These are phyloP conservation scores for Gymnosoma rotundatum DNA, from an alignment of 2,888 invertebrate genomes.

Conservation along the genomic window DNA sequence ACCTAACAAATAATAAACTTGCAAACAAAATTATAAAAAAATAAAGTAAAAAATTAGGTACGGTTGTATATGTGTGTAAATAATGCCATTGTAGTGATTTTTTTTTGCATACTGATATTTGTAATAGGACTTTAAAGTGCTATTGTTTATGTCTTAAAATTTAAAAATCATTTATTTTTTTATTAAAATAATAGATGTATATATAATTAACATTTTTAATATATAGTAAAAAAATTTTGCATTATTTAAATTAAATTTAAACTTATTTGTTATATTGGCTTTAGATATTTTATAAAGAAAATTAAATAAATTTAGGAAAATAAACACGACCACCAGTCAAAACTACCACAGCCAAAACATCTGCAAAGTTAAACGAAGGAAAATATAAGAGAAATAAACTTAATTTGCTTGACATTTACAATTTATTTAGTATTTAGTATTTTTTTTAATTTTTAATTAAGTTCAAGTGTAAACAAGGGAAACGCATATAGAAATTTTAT, in stretches of 20 bases:
- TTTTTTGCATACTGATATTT: slow-evolving; percentile 2
- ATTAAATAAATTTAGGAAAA: slow-evolving; percentile 74
- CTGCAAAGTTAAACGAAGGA: slow-evolving; percentile 74
- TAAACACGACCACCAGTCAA: slow-evolving; percentile 77
- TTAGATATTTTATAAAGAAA: slow-evolving; percentile 47
- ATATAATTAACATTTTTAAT: neutral
- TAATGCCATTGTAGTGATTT: neutral
- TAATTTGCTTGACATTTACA: slow-evolving; percentile 37
- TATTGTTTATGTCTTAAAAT: neutral
- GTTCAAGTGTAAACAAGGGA: slow-evolving; percentile 21
- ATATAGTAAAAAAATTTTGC: neutral
- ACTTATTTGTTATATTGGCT: slow-evolving; percentile 44
- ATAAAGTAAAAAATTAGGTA: neutral
- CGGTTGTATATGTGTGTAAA: neutral
- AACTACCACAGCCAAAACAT: slow-evolving; percentile 78
- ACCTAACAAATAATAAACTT: neutral
- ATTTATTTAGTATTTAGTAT: slow-evolving; percentile 11
- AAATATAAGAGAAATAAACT: slow-evolving; percentile 62
- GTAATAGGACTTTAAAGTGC: slow-evolving; percentile 14
- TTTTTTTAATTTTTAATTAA: neutral
- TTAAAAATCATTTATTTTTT: slow-evolving; percentile 22
- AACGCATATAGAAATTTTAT: slow-evolving; percentile 17
- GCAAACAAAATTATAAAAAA: neutral
- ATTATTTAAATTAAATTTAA: slow-evolving; percentile 6
- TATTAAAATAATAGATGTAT: neutral